Conservation (phyloP, 2,113 vertebrate species). For the Natator depressus region DNA sequence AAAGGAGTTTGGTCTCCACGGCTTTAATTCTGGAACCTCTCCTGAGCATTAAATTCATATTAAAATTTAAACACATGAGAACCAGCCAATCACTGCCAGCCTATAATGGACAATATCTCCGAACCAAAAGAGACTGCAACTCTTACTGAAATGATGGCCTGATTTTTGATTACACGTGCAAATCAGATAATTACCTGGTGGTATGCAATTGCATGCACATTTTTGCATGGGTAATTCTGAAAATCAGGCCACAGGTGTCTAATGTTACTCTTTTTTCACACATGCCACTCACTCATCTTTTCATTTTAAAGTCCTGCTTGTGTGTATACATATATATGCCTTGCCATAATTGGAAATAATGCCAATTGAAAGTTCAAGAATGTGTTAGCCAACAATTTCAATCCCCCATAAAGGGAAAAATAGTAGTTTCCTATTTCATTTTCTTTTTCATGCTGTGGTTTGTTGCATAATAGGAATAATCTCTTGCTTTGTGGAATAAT, state of each 20-base stretch:
- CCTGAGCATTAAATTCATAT: fast-evolving
- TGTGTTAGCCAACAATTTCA: background rate
- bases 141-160: background rate
- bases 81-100: fast-evolving
- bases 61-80: fast-evolving
- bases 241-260: background rate
- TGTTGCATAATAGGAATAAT: constrained; percentile 41
- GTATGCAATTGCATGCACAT: background rate
- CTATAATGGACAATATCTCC: background rate
- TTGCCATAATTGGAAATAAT: fast-evolving
- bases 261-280: background rate
- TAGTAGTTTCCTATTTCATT: background rate
- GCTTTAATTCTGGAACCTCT: fast-evolving
- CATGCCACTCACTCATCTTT: background rate
- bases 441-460: constrained; percentile 2
- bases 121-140: fast-evolving
- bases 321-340: fast-evolving
- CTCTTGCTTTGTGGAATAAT: constrained; percentile 32
- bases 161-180: background rate
- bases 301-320: background rate
- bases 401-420: background rate
- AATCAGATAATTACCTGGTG: background rate
- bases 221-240: background rate
- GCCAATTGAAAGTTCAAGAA: background rate
- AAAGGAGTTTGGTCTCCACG: fast-evolving